Conservation (phyloP, 2,888 invertebrate species). For the Microchrysa polita region DNA sequence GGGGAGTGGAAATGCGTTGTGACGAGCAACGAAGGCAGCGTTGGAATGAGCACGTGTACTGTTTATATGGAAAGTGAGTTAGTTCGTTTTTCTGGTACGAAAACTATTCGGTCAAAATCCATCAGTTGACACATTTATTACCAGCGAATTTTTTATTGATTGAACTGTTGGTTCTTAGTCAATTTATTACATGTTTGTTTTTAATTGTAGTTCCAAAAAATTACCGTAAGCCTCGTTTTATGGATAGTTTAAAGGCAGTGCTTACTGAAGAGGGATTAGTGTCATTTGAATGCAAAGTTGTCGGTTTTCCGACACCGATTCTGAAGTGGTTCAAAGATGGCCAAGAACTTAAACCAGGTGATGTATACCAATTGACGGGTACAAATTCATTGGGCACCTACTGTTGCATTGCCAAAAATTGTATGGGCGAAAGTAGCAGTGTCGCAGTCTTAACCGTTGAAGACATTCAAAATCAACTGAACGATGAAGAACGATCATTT, state of each 20-base stretch:
- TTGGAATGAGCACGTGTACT: constrained; percentile 78
- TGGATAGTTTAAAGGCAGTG: constrained; percentile 89
- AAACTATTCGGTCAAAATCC: no score
- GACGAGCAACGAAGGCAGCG: constrained; percentile 77
- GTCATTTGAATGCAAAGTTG: constrained; percentile 93
- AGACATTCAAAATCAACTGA: constrained; percentile 89
- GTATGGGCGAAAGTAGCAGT: constrained; percentile 90
- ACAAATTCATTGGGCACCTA: constrained; percentile 90
- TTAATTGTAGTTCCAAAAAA: constrained; percentile 83
- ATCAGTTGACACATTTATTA: no score
- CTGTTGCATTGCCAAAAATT: constrained; percentile 88
- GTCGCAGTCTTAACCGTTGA: constrained; percentile 88
- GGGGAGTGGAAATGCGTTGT: constrained; percentile 93
- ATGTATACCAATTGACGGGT: constrained; percentile 90
- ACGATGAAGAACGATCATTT: constrained; percentile 80
- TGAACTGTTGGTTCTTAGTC: not conserved
- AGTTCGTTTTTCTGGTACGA: constrained; percentile 27
- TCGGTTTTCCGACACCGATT: constrained; percentile 88
- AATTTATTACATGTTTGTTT: not conserved
- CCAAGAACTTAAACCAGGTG: constrained; percentile 89
- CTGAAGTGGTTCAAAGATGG: constrained; percentile 94
- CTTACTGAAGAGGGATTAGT: constrained; percentile 91
- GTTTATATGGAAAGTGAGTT: constrained; percentile 83
- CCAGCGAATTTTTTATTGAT: no score
- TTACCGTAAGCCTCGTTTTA: constrained; percentile 87